Evolutionary conservation across 2,797 vertebrate genomes (phyloP).

Genomic region (Labeo calbasu): DNA sequence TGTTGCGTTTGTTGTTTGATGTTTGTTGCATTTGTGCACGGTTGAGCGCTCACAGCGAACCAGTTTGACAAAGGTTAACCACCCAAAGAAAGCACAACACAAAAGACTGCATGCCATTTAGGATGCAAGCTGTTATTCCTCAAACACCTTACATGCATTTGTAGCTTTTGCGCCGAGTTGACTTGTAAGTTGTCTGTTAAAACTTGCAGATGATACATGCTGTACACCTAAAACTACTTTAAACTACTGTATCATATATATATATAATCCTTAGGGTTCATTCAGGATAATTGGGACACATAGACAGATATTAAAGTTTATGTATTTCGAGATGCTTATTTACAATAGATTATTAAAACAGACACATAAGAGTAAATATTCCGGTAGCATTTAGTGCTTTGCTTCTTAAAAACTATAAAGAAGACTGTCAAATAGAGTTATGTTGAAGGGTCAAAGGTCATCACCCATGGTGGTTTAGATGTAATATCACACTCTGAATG

Average conservation of each 20-base stretch:
- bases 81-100: neutral
- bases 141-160: neutral
- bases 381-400: neutral
- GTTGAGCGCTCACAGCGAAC: neutral
- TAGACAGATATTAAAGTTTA: neutral
- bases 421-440: neutral
- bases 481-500: neutral
- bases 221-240: neutral
- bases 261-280: too few species aligned
- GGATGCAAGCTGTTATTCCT: neutral
- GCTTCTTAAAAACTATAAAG: neutral
- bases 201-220: neutral
- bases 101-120: neutral
- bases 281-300: neutral
- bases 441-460: constrained; percentile 17
- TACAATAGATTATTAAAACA: too few species aligned
- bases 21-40: neutral
- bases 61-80: neutral
- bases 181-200: neutral
- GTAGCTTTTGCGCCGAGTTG: neutral
- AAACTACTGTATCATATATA: neutral
- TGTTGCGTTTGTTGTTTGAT: neutral
- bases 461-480: neutral
- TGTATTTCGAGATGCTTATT: neutral
- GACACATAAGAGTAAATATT: too few species aligned